Evolutionary conservation across 2,113 vertebrate genomes (phyloP).

Genomic region (Gallinago jamesoni): DNA sequence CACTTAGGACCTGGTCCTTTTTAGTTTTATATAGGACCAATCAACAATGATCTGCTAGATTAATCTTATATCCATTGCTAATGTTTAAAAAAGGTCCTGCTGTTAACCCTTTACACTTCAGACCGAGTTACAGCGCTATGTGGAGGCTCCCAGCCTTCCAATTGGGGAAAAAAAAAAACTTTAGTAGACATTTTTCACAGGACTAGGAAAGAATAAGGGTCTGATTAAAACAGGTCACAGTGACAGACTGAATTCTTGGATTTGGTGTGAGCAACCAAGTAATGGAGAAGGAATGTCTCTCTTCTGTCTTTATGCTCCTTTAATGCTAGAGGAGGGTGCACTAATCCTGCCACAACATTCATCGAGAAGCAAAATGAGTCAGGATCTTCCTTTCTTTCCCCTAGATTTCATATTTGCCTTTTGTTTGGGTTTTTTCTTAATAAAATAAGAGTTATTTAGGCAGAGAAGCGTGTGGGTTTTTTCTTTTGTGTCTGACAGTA

Average conservation of each 20-base stretch:
- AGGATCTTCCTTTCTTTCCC: background rate
- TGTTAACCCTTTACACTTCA: background rate
- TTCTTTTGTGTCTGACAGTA: background rate
- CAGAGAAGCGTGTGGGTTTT: fast-evolving
- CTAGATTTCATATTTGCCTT: background rate
- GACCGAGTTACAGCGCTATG: fast-evolving
- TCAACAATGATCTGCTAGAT: background rate
- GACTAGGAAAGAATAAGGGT: background rate
- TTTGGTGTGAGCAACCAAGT: background rate
- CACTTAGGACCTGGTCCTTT: background rate
- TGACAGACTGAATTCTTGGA: background rate
- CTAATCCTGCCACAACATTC: fast-evolving
- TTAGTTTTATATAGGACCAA: background rate
- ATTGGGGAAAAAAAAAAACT: background rate
- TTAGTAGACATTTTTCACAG: background rate
- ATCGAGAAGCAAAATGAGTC: background rate
- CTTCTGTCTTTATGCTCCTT: background rate
- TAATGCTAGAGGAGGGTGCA: background rate
- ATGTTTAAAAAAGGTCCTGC: background rate
- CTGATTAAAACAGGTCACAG: background rate
- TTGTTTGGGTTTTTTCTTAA: background rate
- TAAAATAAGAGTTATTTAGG: background rate
- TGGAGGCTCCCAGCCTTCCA: background rate
- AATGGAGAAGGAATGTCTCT: background rate
- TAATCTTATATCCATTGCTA: background rate